Conservation (phyloP, 2,888 invertebrate genomes). For the Hyposoter dolosus region DNA sequence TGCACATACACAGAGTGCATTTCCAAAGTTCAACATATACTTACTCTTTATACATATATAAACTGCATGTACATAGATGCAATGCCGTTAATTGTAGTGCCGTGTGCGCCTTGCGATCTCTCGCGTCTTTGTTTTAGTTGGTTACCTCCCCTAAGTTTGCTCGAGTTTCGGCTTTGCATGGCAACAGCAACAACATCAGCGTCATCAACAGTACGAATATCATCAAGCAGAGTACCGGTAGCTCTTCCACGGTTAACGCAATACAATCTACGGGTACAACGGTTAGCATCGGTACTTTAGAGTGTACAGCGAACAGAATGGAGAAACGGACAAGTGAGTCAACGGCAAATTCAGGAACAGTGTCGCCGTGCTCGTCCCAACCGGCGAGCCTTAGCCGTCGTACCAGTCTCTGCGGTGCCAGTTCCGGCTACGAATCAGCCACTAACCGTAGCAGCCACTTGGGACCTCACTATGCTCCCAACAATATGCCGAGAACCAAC, state of each 20-base stretch:
- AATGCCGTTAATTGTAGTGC: constrained; percentile 69
- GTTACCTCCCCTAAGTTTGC: constrained; percentile 82
- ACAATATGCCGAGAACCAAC: constrained; percentile 82
- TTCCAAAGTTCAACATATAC: neutral
- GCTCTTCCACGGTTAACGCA: constrained; percentile 25
- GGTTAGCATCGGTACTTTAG: constrained; percentile 17
- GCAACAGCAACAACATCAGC: constrained; percentile 70
- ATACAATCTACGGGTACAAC: constrained; percentile 25
- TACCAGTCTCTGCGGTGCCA: constrained; percentile 81
- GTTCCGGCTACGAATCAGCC: constrained; percentile 85
- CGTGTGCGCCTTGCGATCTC: constrained; percentile 70
- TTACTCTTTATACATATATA: neutral
- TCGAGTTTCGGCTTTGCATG: constrained; percentile 83
- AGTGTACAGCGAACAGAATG: constrained; percentile 28
- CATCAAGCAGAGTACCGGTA: constrained; percentile 23
- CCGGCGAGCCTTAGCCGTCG: constrained; percentile 76
- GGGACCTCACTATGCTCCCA: constrained; percentile 82
- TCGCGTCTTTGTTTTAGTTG: constrained; percentile 81
- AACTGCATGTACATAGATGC: constrained; percentile 66
- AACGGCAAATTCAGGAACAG: constrained; percentile 74
- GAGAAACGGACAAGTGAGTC: constrained; percentile 70
- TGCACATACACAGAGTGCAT: constrained; percentile 3
- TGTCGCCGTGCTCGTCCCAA: constrained; percentile 78
- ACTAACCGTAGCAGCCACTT: constrained; percentile 83
- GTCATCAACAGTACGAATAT: constrained; percentile 62